Percentiles rank a stretch among this genome's conserved stretches.
Conservation (phyloP, 2,888 invertebrate species). For the Trachelus stipa region DNA sequence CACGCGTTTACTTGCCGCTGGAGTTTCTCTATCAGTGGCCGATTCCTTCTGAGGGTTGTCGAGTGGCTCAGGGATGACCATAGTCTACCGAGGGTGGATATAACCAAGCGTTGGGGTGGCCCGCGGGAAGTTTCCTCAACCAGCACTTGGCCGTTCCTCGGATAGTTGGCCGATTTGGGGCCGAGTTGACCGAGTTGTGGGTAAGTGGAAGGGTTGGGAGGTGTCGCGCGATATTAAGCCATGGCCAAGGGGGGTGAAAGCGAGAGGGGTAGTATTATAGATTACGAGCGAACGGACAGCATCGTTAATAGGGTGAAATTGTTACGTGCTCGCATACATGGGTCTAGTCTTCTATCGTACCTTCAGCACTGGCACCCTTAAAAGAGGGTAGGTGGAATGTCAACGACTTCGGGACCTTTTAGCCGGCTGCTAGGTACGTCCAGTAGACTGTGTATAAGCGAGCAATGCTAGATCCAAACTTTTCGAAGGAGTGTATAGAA, state of each 20-base stretch:
- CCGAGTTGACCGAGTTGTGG: constrained; percentile 48
- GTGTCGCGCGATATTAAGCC: neutral
- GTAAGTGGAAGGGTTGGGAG: constrained; percentile 31
- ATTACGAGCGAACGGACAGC: neutral
- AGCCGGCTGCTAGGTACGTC: neutral
- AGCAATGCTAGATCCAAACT: neutral
- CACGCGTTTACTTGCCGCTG: neutral
- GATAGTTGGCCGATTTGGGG: constrained; percentile 55
- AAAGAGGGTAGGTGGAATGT: neutral
- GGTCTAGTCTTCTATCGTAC: neutral
- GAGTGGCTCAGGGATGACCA: neutral
- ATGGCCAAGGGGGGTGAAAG: neutral
- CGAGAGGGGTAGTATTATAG: neutral
- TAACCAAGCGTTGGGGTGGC: neutral
- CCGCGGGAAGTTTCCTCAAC: neutral
- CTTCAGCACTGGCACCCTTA: neutral
- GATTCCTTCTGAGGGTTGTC: neutral
- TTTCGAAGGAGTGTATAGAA: neutral
- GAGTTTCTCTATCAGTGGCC: neutral
- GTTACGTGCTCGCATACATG: neutral
- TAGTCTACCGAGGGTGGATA: neutral
- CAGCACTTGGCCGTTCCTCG: constrained; percentile 1
- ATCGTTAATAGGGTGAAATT: neutral
- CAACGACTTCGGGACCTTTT: neutral
- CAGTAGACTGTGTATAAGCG: neutral